phyloP scores from a whole-genome alignment of 2,888 invertebrate genomes.

The Eremobia ochroleuca region DNA sequence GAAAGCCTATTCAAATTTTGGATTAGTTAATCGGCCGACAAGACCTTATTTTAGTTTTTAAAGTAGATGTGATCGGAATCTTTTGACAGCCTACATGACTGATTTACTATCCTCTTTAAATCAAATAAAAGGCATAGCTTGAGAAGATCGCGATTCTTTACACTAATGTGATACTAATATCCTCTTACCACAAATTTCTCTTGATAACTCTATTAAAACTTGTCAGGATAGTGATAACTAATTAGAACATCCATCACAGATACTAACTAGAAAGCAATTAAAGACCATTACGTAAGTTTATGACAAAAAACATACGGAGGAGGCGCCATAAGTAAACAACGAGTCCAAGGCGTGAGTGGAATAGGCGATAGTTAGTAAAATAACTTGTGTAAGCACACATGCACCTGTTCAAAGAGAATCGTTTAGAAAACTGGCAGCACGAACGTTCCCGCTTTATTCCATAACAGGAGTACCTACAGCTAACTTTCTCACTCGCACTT shows the following conservation, averaged over 20 bases:
- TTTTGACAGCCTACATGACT: background rate
- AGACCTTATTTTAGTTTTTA: background rate
- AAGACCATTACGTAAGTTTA: constrained; percentile 20
- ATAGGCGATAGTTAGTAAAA: constrained; percentile 80
- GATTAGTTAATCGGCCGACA: background rate
- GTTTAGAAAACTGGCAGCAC: constrained; percentile 75
- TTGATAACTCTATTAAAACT: background rate
- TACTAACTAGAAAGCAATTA: constrained; percentile 46
- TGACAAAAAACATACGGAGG: constrained; percentile 43
- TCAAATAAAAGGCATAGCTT: too few species aligned
- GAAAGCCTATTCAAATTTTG: background rate
- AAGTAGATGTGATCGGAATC: background rate
- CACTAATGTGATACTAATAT: too few species aligned
- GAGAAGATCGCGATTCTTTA: too few species aligned
- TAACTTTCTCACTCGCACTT: constrained; percentile 47
- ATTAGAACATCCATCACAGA: constrained; percentile 24
- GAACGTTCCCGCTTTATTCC: constrained; percentile 66
- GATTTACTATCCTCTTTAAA: background rate
- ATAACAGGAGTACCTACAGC: constrained; percentile 59
- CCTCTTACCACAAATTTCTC: constrained; percentile 7
- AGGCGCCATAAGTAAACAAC: constrained; percentile 70
- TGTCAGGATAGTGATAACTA: constrained; percentile 11
- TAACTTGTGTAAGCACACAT: constrained; percentile 83
- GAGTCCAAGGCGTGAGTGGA: constrained; percentile 74
- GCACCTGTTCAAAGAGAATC: constrained; percentile 88